Evolutionary conservation across 2,888 invertebrate species (phyloP).

Genomic region (Copidosoma aretas): DNA sequence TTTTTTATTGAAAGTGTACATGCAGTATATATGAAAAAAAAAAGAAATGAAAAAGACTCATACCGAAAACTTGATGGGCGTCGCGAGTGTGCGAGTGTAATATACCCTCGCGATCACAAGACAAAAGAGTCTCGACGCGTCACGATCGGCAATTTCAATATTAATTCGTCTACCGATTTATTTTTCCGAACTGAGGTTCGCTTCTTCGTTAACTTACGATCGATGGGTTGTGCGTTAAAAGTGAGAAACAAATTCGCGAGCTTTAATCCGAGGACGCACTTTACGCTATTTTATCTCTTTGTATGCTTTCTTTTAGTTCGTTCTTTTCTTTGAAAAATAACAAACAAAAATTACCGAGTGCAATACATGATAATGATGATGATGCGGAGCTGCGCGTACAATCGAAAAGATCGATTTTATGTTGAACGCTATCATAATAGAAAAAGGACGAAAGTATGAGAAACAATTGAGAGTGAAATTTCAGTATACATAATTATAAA

Average conservation of each 20-base stretch:
- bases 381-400: conserved; percentile 34
- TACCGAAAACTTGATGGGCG: not conserved
- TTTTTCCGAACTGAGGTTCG: conserved; percentile 2
- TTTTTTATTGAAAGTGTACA: conserved; percentile 33
- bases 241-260: conserved; percentile 1
- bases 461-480: conserved; percentile 38
- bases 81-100: not conserved
- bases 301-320: conserved; percentile 22
- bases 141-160: conserved; percentile 35
- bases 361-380: conserved; percentile 36
- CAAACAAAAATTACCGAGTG: conserved; percentile 31
- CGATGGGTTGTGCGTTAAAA: conserved; percentile 13
- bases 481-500: conserved; percentile 8
- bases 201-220: conserved; percentile 5
- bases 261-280: conserved; percentile 26
- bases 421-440: not conserved
- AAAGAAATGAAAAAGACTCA: not conserved
- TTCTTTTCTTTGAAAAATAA: conserved; percentile 7
- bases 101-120: conserved; percentile 1
- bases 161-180: conserved; percentile 12
- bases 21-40: not conserved
- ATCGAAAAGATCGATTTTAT: not conserved
- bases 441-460: conserved; percentile 32
- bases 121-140: not conserved
- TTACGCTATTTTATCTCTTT: conserved; percentile 1